phyloP scores from a whole-genome alignment of 1,140 invertebrate species.

The Frieseomelitta varia region DNA sequence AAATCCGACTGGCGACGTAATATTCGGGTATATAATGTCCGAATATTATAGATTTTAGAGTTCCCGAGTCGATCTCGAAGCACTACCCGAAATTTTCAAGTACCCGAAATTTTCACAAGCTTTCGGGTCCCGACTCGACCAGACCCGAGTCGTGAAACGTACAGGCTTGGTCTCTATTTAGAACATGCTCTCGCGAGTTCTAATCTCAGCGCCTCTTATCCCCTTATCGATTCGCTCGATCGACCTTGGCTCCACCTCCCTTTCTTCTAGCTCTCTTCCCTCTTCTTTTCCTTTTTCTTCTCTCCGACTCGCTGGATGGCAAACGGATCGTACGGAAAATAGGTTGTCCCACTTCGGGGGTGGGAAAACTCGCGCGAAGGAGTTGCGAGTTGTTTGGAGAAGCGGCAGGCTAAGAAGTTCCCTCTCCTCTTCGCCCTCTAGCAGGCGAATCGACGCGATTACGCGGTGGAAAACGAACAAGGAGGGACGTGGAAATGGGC shows the following conservation, averaged over 20 bases:
- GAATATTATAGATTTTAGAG: too few species aligned
- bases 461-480: conserved; percentile 16
- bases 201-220: neutral
- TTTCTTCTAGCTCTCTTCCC: too few species aligned
- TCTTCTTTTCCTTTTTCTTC: too few species aligned
- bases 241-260: neutral
- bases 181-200: neutral
- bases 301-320: neutral
- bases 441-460: conserved; percentile 25
- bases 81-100: too few species aligned
- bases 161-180: neutral
- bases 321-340: neutral
- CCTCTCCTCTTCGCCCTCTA: too few species aligned
- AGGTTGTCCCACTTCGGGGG: conserved; percentile 1
- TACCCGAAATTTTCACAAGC: too few species aligned
- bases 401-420: conserved; percentile 5
- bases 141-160: neutral
- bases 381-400: conserved; percentile 43
- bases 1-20: too few species aligned
- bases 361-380: conserved; percentile 11
- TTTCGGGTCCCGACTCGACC: too few species aligned
- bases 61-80: too few species aligned
- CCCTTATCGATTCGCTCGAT: conserved; percentile 24
- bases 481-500: neutral
- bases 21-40: too few species aligned